These are phyloP conservation scores for Toxostoma redivivum DNA, from an alignment of 2,113 vertebrate species.

Conservation along the genomic window DNA sequence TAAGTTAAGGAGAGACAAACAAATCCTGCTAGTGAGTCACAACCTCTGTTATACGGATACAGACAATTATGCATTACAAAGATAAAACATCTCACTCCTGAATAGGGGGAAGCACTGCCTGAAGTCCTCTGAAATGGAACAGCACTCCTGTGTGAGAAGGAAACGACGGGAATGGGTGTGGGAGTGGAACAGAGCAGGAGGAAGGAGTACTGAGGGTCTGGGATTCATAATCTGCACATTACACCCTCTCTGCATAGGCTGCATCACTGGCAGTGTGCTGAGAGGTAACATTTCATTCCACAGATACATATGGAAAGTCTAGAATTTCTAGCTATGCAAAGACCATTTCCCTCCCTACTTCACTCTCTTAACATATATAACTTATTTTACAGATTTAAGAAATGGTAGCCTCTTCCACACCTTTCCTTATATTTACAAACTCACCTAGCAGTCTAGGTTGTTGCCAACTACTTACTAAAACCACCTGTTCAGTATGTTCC, in stretches of 20 bases:
- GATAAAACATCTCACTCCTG: background rate
- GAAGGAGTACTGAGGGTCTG: background rate
- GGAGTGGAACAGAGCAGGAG: background rate
- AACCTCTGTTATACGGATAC: background rate
- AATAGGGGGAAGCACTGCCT: background rate
- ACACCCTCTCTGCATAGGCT: rapidly evolving
- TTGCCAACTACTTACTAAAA: background rate
- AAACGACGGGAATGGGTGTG: background rate
- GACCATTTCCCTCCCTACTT: background rate
- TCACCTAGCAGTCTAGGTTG: background rate
- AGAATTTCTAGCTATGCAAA: background rate
- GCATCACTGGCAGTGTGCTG: background rate
- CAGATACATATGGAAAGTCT: background rate
- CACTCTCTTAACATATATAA: background rate
- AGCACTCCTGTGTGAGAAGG: background rate
- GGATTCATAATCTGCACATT: background rate
- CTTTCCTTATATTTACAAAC: background rate
- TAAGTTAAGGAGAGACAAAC: background rate
- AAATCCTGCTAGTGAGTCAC: background rate
- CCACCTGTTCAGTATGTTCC: background rate
- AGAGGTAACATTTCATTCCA: background rate
- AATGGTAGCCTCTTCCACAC: background rate
- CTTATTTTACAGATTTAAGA: background rate
- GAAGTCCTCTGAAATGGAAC: background rate
- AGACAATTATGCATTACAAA: background rate